phyloP scores from a whole-genome alignment of 1,140 invertebrate species.

The Pogonomyrmex barbatus region DNA sequence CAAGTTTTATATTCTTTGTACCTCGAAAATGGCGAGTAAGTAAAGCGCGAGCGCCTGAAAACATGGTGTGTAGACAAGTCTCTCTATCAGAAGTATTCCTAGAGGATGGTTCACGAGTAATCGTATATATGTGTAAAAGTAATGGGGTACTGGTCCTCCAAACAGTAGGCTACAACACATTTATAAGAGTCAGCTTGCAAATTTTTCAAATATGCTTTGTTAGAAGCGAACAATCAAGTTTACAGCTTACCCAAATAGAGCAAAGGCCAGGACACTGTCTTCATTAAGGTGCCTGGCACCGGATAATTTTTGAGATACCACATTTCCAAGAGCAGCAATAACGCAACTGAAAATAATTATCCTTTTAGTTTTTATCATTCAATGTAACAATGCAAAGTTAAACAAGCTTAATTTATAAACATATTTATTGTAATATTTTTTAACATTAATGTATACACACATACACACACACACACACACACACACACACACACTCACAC shows the following conservation, averaged over 20 bases:
- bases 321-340: constrained; percentile 88
- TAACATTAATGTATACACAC: not conserved
- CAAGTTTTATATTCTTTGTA: constrained; percentile 64
- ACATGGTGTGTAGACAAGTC: constrained; percentile 89
- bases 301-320: constrained; percentile 88
- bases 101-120: constrained; percentile 86
- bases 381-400: not conserved
- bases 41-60: constrained; percentile 90
- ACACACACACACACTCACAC: no score
- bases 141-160: constrained; percentile 91
- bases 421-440: not conserved
- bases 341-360: constrained; percentile 80
- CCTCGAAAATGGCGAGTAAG: constrained; percentile 89
- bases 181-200: not conserved
- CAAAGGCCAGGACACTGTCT: constrained; percentile 89
- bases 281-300: constrained; percentile 87
- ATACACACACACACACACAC: not conserved
- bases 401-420: not conserved
- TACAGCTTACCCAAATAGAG: constrained; percentile 88
- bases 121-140: constrained; percentile 88
- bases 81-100: constrained; percentile 88
- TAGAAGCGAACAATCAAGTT: not conserved
- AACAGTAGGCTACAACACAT: constrained; percentile 88
- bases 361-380: not conserved
- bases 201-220: constrained; percentile 33